These are phyloP conservation scores for Ips typographus DNA, from an alignment of 1,140 invertebrate genomes.

Conservation along the genomic window DNA sequence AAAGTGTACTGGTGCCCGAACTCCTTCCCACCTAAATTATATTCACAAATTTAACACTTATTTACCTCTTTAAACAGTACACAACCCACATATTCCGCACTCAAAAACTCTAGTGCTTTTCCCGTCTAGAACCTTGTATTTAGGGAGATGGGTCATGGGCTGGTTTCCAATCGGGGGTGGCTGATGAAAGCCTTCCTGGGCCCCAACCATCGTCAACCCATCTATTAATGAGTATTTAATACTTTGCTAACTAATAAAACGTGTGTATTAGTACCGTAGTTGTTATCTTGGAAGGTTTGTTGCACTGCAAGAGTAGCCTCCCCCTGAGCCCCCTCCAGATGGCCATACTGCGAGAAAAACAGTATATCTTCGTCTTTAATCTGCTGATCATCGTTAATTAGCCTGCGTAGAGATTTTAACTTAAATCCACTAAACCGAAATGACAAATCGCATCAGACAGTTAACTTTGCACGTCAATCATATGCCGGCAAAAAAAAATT, in stretches of 20 bases:
- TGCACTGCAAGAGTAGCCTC: background rate
- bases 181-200: no score
- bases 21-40: constrained; percentile 61
- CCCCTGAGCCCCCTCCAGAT: constrained; percentile 1
- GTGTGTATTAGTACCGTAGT: no score
- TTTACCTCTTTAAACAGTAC: background rate
- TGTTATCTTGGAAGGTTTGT: no score
- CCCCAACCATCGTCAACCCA: no score
- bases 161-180: no score
- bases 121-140: constrained; percentile 49
- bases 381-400: constrained; percentile 21
- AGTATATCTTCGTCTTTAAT: constrained; percentile 28
- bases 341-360: constrained; percentile 29
- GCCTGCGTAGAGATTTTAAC: background rate
- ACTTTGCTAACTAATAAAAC: no score
- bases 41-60: background rate
- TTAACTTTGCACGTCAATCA: constrained; percentile 18
- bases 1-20: constrained; percentile 76
- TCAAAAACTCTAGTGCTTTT: constrained; percentile 66
- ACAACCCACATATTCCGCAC: constrained; percentile 61
- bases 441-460: background rate
- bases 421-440: no score
- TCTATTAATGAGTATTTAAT: no score
- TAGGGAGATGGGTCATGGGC: background rate
- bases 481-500: constrained; percentile 9